These are phyloP conservation scores for Danio tinwini DNA, from an alignment of 2,797 vertebrate species.

Conservation along the genomic window DNA sequence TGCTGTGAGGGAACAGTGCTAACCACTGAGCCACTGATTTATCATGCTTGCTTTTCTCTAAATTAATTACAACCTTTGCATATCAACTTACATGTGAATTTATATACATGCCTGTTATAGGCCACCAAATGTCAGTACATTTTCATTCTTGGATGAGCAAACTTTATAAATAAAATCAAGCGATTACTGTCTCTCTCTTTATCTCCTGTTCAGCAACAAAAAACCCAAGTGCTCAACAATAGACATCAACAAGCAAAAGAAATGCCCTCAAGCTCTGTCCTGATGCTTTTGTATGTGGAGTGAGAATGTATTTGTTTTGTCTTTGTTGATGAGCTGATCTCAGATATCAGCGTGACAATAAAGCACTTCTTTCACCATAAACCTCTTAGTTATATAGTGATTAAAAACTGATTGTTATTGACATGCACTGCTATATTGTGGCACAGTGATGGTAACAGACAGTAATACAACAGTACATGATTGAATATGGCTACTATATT, in stretches of 20 bases:
- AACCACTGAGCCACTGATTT: no score
- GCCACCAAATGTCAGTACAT: no score
- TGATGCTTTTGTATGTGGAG: not conserved
- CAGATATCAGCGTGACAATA: conserved; percentile 22
- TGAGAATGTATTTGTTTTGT: conserved; percentile 12
- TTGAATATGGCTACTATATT: conserved; percentile 26
- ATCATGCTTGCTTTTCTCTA: no score
- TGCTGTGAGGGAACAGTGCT: no score
- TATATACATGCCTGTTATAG: no score
- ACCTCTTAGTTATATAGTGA: conserved; percentile 17
- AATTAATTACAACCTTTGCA: no score
- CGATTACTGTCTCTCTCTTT: not conserved
- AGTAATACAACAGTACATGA: not conserved
- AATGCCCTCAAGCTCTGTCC: not conserved
- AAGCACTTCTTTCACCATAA: not conserved
- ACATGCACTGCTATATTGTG: not conserved
- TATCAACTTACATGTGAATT: no score
- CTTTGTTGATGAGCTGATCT: conserved; percentile 45
- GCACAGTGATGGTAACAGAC: conserved; percentile 4
- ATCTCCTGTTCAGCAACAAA: conserved; percentile 42
- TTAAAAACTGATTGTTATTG: not conserved
- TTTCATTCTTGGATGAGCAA: not conserved
- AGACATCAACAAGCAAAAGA: conserved; percentile 40
- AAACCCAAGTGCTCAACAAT: conserved; percentile 12
- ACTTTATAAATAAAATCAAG: not conserved